Evolutionary conservation across 1,140 invertebrate genomes (phyloP).

Genomic region (Eueides isabella): DNA sequence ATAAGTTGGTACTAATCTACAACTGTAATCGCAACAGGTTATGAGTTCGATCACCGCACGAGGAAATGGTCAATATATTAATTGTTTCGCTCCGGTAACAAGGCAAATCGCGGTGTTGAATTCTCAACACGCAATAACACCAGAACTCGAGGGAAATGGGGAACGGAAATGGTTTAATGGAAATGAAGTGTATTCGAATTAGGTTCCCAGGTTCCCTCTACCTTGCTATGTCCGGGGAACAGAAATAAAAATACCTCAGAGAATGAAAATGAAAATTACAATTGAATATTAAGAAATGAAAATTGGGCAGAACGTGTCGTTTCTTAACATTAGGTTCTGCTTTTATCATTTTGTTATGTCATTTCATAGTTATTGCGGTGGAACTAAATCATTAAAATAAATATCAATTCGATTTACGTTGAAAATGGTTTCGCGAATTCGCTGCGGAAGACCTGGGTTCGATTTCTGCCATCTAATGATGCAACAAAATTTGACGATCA

Average conservation of each 20-base stretch:
- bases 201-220: neutral
- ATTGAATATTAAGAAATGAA: too few relatives aligned
- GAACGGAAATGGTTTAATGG: too few relatives aligned
- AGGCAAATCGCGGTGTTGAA: too few relatives aligned
- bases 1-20: too few relatives aligned
- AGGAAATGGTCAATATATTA: neutral
- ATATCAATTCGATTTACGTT: neutral
- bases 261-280: too few relatives aligned
- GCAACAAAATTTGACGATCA: slow-evolving; percentile 15
- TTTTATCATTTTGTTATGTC: neutral
- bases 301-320: neutral
- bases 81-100: too few relatives aligned
- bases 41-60: neutral
- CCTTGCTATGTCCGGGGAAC: too few relatives aligned
- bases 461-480: slow-evolving; percentile 14
- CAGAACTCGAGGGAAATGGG: too few relatives aligned
- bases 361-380: neutral
- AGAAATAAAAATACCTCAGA: too few relatives aligned
- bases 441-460: slow-evolving; percentile 17
- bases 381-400: slow-evolving; percentile 5
- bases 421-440: slow-evolving; percentile 18
- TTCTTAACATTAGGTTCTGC: neutral
- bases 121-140: too few relatives aligned
- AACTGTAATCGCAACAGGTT: neutral
- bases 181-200: too few relatives aligned